Evolutionary conservation across 2,888 invertebrate species (phyloP).

Genomic region (Bellardia pandia): DNA sequence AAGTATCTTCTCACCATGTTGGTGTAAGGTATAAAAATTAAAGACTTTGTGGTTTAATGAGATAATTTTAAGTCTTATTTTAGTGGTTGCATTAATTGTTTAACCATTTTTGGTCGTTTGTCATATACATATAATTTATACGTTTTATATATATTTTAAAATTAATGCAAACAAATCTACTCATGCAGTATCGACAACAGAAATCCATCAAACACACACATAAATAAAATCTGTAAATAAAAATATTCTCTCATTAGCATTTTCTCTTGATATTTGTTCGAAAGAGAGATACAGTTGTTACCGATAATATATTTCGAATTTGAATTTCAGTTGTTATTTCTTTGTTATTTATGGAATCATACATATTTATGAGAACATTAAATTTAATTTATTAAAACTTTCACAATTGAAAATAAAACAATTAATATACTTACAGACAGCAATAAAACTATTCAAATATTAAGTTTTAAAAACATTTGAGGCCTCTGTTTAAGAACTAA

Average conservation of each 20-base stretch:
- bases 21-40: too few species aligned
- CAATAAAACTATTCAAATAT: background rate
- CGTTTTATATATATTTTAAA: slow-evolving; percentile 5
- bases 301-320: too few species aligned
- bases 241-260: slow-evolving; percentile 15
- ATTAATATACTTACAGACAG: background rate
- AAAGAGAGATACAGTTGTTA: too few species aligned
- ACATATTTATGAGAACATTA: background rate
- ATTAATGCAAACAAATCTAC: slow-evolving; percentile 17
- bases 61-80: background rate
- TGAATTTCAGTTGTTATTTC: too few species aligned
- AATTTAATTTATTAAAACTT: background rate
- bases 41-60: too few species aligned
- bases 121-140: background rate
- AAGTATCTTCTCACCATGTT: too few species aligned
- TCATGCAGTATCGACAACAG: slow-evolving; percentile 8
- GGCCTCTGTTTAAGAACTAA: too few species aligned
- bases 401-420: background rate
- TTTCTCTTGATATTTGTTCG: background rate
- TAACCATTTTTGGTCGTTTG: background rate
- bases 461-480: background rate
- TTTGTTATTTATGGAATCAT: background rate
- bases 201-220: background rate
- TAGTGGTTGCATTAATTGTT: background rate
- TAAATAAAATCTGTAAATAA: background rate